These are phyloP conservation scores for Cantharis rustica DNA, from an alignment of 2,888 invertebrate species.

Conservation along the genomic window DNA sequence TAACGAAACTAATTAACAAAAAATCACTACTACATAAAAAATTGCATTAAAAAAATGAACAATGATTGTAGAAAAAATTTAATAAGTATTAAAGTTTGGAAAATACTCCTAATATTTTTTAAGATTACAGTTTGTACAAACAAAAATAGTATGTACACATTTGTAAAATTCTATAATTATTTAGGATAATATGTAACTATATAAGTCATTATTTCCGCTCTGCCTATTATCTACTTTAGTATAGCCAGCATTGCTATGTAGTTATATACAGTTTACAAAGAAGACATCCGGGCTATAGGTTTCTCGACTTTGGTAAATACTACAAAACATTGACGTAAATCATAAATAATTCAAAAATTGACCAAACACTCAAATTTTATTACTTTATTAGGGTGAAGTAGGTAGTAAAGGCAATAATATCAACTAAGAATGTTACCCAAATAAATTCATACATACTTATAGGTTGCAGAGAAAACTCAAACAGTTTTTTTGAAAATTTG, in stretches of 20 bases:
- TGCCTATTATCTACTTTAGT: background rate
- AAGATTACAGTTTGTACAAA: background rate
- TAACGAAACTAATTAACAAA: too few relatives aligned
- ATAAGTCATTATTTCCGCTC: slow-evolving; percentile 4
- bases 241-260: background rate
- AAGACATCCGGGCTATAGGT: slow-evolving; percentile 8
- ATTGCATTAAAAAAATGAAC: too few relatives aligned
- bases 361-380: slow-evolving; percentile 5
- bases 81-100: too few relatives aligned
- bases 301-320: background rate
- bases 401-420: background rate
- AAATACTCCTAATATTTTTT: background rate
- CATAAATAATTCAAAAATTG: slow-evolving; percentile 8
- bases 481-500: background rate
- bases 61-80: too few relatives aligned
- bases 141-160: too few relatives aligned
- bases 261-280: background rate
- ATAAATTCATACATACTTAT: background rate
- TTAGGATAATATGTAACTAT: too few relatives aligned
- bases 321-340: background rate
- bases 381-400: slow-evolving; percentile 5
- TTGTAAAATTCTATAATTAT: too few relatives aligned
- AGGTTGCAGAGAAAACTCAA: background rate
- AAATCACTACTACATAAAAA: too few relatives aligned
- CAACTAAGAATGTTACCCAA: background rate